Percentiles rank a stretch among this genome's conserved stretches.
phyloP scores from a whole-genome alignment of 2,888 invertebrate genomes.

The Axea sp. region DNA sequence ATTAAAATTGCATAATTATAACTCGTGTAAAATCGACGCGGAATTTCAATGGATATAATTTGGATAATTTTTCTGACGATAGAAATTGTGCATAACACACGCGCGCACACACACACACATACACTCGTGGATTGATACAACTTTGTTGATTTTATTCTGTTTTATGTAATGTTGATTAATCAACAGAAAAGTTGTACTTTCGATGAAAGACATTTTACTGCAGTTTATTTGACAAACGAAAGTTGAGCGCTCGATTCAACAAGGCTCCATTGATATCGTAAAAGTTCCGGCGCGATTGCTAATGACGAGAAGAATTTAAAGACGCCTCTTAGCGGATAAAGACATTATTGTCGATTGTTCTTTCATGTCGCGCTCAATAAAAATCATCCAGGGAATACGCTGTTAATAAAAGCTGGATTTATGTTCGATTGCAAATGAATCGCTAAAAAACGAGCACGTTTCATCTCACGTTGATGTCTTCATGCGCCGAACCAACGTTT shows the following conservation, averaged over 20 bases:
- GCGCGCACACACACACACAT: too few relatives aligned
- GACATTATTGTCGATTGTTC: conserved; percentile 72
- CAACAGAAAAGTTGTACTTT: not conserved
- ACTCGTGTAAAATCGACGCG: too few relatives aligned
- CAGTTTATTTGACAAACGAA: conserved; percentile 34
- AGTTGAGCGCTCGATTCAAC: conserved; percentile 46
- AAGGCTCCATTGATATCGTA: conserved; percentile 65
- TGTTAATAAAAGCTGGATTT: conserved; percentile 34
- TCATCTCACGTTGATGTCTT: conserved; percentile 4
- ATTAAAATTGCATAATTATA: too few relatives aligned
- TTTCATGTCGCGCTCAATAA: conserved; percentile 56
- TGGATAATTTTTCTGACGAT: too few relatives aligned
- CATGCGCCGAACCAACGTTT: too few relatives aligned
- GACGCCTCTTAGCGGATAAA: conserved; percentile 63
- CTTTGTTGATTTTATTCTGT: not conserved
- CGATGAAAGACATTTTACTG: not conserved
- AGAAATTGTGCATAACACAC: too few relatives aligned
- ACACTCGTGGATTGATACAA: too few relatives aligned
- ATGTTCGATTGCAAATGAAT: conserved; percentile 29
- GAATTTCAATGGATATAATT: too few relatives aligned
- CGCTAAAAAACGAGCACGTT: conserved; percentile 11
- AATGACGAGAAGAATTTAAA: conserved; percentile 44
- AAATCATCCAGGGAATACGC: conserved; percentile 25
- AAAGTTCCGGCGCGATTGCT: conserved; percentile 33
- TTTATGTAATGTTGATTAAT: not conserved